A percentile compares a stretch with the other conserved stretches of the same genome.
Evolutionary conservation across 1,140 invertebrate genomes (phyloP).

Genomic region (Pseudomyrmex dendroicus): DNA sequence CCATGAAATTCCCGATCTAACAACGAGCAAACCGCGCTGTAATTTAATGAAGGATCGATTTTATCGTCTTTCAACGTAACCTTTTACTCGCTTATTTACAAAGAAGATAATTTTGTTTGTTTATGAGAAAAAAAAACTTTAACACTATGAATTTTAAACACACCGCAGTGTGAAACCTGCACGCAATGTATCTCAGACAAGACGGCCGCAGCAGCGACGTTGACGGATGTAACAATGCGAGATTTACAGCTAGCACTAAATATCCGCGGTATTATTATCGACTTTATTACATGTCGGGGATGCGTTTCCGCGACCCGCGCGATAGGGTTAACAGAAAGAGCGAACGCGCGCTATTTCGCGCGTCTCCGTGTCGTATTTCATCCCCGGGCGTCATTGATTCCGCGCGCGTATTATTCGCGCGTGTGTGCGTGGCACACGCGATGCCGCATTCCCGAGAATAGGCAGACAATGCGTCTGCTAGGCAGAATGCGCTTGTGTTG

Average conservation of each 20-base stretch:
- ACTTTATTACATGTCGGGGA: conserved; percentile 77
- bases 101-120: no score
- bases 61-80: neutral
- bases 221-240: conserved; percentile 80
- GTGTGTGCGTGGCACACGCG: neutral
- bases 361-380: conserved; percentile 81
- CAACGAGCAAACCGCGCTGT: conserved; percentile 17
- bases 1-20: conserved; percentile 39
- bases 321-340: conserved; percentile 81
- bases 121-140: no score
- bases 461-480: conserved; percentile 58
- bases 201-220: conserved; percentile 67
- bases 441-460: neutral
- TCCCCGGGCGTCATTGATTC: conserved; percentile 79
- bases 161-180: conserved; percentile 41
- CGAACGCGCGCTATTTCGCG: conserved; percentile 75
- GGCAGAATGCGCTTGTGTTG: conserved; percentile 49
- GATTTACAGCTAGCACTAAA: conserved; percentile 83
- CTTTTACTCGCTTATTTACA: neutral
- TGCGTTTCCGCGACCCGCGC: conserved; percentile 36
- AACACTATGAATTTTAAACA: no score
- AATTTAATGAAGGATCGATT: conserved; percentile 31
- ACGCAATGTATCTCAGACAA: conserved; percentile 77
- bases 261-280: conserved; percentile 83
- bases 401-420: conserved; percentile 36